These are phyloP conservation scores for Micoletzkya japonica DNA, from an alignment of 2,888 invertebrate species.

Conservation along the genomic window DNA sequence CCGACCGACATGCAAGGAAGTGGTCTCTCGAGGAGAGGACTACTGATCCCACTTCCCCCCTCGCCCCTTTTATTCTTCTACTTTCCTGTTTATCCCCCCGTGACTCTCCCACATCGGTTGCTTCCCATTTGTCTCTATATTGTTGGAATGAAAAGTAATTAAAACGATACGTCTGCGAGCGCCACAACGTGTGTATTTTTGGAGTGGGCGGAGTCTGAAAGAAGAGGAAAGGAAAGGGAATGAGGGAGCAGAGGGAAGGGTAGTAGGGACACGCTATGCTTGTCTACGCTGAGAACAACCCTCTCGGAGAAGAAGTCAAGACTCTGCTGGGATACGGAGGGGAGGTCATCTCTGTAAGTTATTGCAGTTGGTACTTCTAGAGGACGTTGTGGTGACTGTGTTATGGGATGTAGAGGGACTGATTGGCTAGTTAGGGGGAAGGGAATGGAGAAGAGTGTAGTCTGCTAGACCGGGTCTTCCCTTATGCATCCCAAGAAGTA, in stretches of 20 bases:
- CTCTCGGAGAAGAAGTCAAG: no score
- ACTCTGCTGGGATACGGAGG: no score
- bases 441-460: neutral
- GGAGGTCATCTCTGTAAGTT: no score
- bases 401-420: no score
- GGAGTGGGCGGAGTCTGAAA: neutral
- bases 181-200: no score
- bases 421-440: neutral
- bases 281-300: constrained; percentile 16
- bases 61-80: neutral
- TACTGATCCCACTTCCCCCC: constrained; percentile 72
- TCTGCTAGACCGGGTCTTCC: no score
- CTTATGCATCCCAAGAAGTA: no score
- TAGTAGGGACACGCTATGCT: neutral
- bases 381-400: no score
- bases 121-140: neutral
- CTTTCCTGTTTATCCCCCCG: neutral
- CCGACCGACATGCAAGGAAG: constrained; percentile 96
- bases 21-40: constrained; percentile 93
- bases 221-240: neutral
- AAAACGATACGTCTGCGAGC: no score
- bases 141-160: no score
- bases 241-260: neutral
- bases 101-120: constrained; percentile 6
- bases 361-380: no score